Percentiles rank a stretch among this genome's conserved stretches.
Conservation (phyloP, 1,140 invertebrate species). For the Neoseiulus cucumeris region DNA sequence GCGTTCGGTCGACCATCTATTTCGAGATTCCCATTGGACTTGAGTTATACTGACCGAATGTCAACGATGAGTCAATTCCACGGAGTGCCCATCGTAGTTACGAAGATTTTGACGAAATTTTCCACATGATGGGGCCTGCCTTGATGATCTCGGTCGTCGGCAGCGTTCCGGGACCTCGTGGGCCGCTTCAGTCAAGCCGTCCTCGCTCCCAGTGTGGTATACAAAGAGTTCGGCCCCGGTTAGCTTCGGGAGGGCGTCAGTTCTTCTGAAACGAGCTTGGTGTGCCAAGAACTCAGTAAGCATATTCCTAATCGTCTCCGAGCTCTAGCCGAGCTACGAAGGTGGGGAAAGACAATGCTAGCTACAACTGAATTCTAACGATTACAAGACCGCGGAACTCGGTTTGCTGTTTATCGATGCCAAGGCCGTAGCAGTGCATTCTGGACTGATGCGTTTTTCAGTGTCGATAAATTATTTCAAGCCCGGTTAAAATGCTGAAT, state of each 20-base stretch:
- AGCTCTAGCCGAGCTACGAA: neutral
- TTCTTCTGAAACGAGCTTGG: neutral
- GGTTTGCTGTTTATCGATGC: too few relatives aligned
- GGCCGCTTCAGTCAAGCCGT: neutral
- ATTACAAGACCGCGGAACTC: too few relatives aligned
- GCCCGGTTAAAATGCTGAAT: too few relatives aligned
- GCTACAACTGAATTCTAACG: neutral
- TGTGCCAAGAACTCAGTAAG: neutral
- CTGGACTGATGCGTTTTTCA: too few relatives aligned
- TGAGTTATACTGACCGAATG: too few relatives aligned
- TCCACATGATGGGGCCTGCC: neutral
- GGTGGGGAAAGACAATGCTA: conserved; percentile 11
- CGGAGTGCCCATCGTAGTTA: too few relatives aligned
- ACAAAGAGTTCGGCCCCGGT: neutral
- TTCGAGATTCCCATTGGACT: too few relatives aligned
- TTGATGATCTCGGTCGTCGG: conserved; percentile 3
- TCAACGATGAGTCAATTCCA: too few relatives aligned
- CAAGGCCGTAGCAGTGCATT: too few relatives aligned
- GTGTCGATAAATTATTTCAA: too few relatives aligned
- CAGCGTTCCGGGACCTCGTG: neutral
- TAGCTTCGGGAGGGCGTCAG: neutral
- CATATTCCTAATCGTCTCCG: conserved; percentile 11
- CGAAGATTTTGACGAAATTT: too few relatives aligned
- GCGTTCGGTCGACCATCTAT: too few relatives aligned
- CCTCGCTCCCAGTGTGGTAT: neutral